These are phyloP conservation scores for Blera fallax DNA, from an alignment of 2,888 invertebrate species.

Conservation along the genomic window DNA sequence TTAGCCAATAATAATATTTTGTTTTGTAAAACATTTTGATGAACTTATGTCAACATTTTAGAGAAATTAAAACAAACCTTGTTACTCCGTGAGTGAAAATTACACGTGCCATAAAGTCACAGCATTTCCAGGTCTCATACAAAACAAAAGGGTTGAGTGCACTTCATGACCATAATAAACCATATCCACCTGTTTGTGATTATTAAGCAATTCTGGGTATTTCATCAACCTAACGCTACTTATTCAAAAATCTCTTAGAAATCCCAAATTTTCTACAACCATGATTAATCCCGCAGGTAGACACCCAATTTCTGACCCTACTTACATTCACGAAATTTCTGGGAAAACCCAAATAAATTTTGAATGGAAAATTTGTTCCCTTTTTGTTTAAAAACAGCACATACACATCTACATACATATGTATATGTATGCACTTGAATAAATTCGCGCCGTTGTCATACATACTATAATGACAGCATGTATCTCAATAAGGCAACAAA, in stretches of 20 bases:
- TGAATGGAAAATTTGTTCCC: slow-evolving; percentile 9
- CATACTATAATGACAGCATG: not conserved
- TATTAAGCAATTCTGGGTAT: slow-evolving; percentile 38
- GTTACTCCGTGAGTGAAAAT: not conserved
- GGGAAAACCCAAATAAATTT: slow-evolving; percentile 63
- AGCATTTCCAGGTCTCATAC: not conserved
- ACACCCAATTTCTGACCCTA: not conserved
- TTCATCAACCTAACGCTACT: slow-evolving; percentile 10
- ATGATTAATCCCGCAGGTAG: slow-evolving; percentile 15
- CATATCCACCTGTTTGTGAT: not conserved
- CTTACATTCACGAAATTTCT: slow-evolving; percentile 31
- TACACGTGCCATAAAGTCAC: not conserved
- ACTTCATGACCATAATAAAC: slow-evolving; percentile 5
- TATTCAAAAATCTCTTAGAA: slow-evolving; percentile 48
- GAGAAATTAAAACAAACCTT: too few species aligned
- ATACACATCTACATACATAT: not conserved
- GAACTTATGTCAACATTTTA: too few species aligned
- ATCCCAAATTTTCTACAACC: slow-evolving; percentile 9
- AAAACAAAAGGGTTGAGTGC: slow-evolving; percentile 27
- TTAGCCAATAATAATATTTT: too few species aligned
- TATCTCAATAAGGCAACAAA: slow-evolving; percentile 34
- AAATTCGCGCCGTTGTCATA: not conserved
- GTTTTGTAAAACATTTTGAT: too few species aligned
- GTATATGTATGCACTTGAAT: not conserved
- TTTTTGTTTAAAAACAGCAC: not conserved